Evolutionary conservation across 2,888 invertebrate genomes (phyloP).

Genomic region (Polyploca ridens): DNA sequence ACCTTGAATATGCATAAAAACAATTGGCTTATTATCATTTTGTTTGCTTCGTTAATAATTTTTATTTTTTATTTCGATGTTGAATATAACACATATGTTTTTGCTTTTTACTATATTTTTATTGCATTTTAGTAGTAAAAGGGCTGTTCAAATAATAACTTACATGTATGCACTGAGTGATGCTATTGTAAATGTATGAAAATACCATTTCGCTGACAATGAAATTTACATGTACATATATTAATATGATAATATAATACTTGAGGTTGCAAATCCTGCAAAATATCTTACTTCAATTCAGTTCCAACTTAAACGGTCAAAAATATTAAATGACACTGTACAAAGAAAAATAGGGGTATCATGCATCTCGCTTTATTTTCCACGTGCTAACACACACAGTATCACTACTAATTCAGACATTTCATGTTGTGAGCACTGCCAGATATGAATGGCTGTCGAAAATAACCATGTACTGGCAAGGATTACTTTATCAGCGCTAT

Average conservation of each 20-base stretch:
- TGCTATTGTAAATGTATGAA: no score
- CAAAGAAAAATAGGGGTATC: background rate
- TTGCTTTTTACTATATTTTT: constrained; percentile 25
- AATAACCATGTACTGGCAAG: background rate
- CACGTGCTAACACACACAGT: background rate
- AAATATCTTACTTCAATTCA: no score
- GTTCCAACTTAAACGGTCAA: no score
- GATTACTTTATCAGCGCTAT: background rate
- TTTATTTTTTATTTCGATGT: constrained; percentile 21
- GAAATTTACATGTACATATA: no score
- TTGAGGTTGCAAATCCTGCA: no score
- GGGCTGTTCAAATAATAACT: background rate
- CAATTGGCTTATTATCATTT: constrained; percentile 7
- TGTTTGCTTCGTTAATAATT: constrained; percentile 27
- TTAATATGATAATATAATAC: no score
- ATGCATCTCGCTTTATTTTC: background rate
- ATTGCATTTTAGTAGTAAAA: constrained; percentile 16
- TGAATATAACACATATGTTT: constrained; percentile 45
- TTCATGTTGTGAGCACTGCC: background rate
- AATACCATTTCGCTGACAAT: no score
- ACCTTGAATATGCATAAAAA: background rate
- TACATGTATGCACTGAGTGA: background rate
- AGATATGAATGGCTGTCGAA: background rate
- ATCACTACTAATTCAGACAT: background rate
- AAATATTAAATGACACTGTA: no score